phyloP scores from a whole-genome alignment of 2,797 vertebrate species.

The Macrochelys suwanniensis region DNA sequence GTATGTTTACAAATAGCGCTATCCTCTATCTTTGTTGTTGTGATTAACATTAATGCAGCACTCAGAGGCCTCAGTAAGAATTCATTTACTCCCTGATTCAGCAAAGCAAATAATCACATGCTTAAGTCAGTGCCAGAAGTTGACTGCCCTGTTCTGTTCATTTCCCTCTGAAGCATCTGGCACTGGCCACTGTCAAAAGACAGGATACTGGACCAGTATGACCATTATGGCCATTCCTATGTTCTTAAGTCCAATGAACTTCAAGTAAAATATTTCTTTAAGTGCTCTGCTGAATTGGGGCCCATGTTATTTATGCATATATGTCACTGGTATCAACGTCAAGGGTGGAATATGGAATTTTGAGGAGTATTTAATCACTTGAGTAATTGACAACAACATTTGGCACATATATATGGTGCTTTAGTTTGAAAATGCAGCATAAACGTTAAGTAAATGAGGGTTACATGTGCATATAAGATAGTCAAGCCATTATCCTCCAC shows the following conservation, averaged over 20 bases:
- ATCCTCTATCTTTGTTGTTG: constrained; percentile 12
- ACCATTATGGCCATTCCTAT: neutral
- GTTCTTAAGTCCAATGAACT: constrained; percentile 1
- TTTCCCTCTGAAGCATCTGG: neutral
- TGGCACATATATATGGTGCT: constrained; percentile 72
- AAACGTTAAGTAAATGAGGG: constrained; percentile 73
- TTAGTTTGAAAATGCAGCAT: constrained; percentile 66
- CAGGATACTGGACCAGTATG: neutral
- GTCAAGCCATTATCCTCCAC: constrained; percentile 65
- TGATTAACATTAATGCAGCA: constrained; percentile 1
- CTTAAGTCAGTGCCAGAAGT: neutral
- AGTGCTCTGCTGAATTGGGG: constrained; percentile 30
- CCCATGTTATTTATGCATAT: constrained; percentile 4
- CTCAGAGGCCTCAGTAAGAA: neutral
- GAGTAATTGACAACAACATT: constrained; percentile 61
- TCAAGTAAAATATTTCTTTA: neutral
- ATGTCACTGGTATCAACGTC: constrained; percentile 45
- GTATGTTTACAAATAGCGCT: constrained; percentile 8
- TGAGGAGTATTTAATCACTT: constrained; percentile 60
- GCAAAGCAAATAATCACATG: neutral
- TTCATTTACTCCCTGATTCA: neutral
- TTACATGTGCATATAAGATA: constrained; percentile 71
- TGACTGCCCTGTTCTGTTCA: neutral
- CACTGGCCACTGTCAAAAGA: neutral
- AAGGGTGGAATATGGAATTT: constrained; percentile 44